Evolutionary conservation across 2,113 vertebrate species (phyloP).

Genomic region (Austrofundulus limnaeus): DNA sequence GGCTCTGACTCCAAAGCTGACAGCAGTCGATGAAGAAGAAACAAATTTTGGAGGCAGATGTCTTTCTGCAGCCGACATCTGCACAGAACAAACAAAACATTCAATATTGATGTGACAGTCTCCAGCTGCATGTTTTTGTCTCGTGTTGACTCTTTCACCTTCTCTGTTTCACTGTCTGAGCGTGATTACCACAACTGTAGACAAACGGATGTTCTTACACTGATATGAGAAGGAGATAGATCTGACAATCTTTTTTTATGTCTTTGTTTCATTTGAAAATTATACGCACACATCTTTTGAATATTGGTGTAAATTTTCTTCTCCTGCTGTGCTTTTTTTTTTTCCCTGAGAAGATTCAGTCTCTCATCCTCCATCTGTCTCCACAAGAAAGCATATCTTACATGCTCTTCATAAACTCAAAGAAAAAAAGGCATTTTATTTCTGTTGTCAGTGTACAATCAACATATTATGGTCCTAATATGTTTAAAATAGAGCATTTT

Average conservation of each 20-base stretch:
- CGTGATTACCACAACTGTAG: slow-evolving; percentile 12
- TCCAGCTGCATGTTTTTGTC: slow-evolving; percentile 31
- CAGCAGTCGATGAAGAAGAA: slow-evolving; percentile 28
- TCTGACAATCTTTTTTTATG: slow-evolving; percentile 8
- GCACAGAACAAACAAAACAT: slow-evolving; percentile 2
- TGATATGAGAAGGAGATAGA: slow-evolving; percentile 1
- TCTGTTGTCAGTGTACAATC: background rate
- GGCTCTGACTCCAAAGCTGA: slow-evolving; percentile 10
- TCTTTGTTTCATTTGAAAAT: background rate
- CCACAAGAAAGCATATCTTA: slow-evolving; percentile 6
- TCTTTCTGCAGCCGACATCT: slow-evolving; percentile 6
- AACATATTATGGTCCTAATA: background rate
- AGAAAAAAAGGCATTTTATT: background rate
- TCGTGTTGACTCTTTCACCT: slow-evolving; percentile 8
- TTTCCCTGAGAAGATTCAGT: slow-evolving; percentile 19
- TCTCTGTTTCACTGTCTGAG: slow-evolving; percentile 9
- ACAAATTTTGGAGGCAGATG: slow-evolving; percentile 10
- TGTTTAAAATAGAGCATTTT: slow-evolving; percentile 6
- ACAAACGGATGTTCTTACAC: slow-evolving; percentile 4
- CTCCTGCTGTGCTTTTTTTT: background rate
- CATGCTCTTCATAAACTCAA: slow-evolving; percentile 13
- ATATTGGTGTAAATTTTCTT: slow-evolving; percentile 10
- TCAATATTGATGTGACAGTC: slow-evolving; percentile 8
- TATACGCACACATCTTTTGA: background rate
- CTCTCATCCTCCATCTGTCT: slow-evolving; percentile 37